Base-by-base conservation (phyloP, 1,140 invertebrate species). In the Wasmannia auropunctata region DNA sequence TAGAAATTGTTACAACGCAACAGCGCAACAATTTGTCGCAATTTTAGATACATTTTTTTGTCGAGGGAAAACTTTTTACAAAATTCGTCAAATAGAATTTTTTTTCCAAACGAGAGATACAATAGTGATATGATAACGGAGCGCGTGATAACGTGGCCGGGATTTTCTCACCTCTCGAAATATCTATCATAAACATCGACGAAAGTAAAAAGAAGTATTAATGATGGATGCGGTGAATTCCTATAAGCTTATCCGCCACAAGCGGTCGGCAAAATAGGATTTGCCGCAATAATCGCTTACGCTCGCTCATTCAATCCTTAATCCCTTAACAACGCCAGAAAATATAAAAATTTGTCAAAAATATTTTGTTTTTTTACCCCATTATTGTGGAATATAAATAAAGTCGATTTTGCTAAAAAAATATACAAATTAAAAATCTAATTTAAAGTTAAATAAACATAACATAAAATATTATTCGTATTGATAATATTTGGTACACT, bases 121-220 rank as follows among this genome's bases (percentile, higher is more conserved):
- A 74, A 72, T 83, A 6, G 31, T 8, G 22, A 51, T 56, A 25
- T 56, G 51, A 81, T 81, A 70, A 43, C 65, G 79, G 51, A 7
- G 37, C 51, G 37, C 51, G 79, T 25, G 49, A 83, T 83, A 83
- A 74, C 79, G 79, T 34, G 37, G 25, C 67, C 11, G 34, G 40
- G 37, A 83, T 83, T 83, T 74, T 83, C 79, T 74, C 79, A 83
- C 67, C 79, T 74, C 79, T 83, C 67, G 51, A 83, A 83, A 83
- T n/a, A 83, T 83, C 79, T 83, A 83, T 83, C 79, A 74, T 83
- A 83, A 83, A 74, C 79, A 83, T 83, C 51, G 79, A 31, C 79
- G 67, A 58, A 72, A 70, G 67, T 58, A 83, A 83, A 83, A 83
- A 74, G 51, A 58, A 83, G 37, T 72, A 83, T 74, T 83, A 83